Evolutionary conservation across 2,113 vertebrate species (phyloP).

Genomic region (Rhinogobius similis): DNA sequence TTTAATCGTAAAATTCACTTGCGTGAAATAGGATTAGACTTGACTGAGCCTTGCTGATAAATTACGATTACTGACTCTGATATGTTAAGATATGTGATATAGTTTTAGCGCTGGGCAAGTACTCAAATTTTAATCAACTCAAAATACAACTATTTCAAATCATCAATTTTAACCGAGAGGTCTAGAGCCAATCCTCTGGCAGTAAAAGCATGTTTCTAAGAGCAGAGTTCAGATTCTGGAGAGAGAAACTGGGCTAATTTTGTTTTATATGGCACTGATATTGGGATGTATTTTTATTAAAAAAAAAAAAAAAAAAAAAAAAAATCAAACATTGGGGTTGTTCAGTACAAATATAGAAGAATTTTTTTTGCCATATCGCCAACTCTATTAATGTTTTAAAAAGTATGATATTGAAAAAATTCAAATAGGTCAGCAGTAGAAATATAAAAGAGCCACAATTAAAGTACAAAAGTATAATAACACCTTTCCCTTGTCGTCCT

Average conservation of each 20-base stretch:
- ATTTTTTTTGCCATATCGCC: not conserved
- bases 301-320: not conserved
- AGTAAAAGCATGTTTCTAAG: too few relatives aligned
- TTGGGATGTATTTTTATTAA: too few relatives aligned
- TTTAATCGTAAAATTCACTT: too few relatives aligned
- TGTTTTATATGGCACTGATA: not conserved
- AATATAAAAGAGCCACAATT: not conserved
- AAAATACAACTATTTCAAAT: too few relatives aligned
- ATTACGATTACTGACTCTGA: too few relatives aligned
- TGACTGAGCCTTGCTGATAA: too few relatives aligned
- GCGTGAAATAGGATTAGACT: too few relatives aligned
- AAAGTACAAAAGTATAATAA: not conserved
- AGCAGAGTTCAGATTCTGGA: not conserved
- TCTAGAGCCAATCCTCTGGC: too few relatives aligned
- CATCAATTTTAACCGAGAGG: too few relatives aligned
- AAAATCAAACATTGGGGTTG: not conserved
- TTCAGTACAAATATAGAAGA: not conserved
- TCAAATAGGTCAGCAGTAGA: not conserved
- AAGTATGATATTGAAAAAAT: not conserved
- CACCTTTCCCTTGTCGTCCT: constrained; percentile 1
- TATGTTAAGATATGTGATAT: too few relatives aligned
- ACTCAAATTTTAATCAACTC: too few relatives aligned
- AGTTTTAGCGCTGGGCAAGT: too few relatives aligned
- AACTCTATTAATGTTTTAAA: not conserved
- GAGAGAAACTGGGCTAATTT: not conserved